Evolutionary conservation across 2,113 vertebrate species (phyloP).

Genomic region (Rattus norvegicus): DNA sequence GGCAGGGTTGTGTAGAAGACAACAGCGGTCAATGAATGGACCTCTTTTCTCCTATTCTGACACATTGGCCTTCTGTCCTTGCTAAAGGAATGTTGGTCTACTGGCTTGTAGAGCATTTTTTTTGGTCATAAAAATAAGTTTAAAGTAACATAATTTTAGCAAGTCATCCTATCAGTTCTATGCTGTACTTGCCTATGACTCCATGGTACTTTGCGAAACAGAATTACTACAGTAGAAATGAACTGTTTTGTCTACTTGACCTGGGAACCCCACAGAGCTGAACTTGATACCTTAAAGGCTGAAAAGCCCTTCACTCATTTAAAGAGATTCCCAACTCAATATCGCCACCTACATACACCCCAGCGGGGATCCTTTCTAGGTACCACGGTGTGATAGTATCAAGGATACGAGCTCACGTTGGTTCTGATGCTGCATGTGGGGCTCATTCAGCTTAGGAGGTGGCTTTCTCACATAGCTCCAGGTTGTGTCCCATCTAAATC

Average conservation of each 20-base stretch:
- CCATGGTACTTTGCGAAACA: not conserved
- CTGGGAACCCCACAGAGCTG: not conserved
- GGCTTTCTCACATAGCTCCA: not conserved
- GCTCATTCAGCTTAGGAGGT: not conserved
- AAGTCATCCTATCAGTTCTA: not conserved
- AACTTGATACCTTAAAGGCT: not conserved
- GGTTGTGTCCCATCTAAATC: not conserved
- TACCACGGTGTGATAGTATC: not conserved
- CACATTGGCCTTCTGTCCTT: too few species aligned
- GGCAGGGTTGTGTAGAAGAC: not conserved
- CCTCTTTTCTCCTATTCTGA: not conserved
- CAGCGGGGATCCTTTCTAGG: not conserved
- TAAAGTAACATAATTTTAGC: slow-evolving; percentile 65
- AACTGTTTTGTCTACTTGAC: not conserved
- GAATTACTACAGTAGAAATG: not conserved
- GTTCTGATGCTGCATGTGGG: not conserved
- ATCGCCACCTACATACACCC: not conserved
- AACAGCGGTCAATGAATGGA: not conserved
- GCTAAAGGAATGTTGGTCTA: not conserved
- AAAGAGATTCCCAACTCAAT: not conserved
- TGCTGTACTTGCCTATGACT: fast-evolving
- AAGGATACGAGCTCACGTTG: not conserved
- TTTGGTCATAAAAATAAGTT: slow-evolving; percentile 51
- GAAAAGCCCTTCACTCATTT: not conserved
- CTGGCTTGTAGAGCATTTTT: slow-evolving; percentile 51